Base-by-base conservation (phyloP, 2,888 invertebrate genomes). In the Desoria tigrina region DNA sequence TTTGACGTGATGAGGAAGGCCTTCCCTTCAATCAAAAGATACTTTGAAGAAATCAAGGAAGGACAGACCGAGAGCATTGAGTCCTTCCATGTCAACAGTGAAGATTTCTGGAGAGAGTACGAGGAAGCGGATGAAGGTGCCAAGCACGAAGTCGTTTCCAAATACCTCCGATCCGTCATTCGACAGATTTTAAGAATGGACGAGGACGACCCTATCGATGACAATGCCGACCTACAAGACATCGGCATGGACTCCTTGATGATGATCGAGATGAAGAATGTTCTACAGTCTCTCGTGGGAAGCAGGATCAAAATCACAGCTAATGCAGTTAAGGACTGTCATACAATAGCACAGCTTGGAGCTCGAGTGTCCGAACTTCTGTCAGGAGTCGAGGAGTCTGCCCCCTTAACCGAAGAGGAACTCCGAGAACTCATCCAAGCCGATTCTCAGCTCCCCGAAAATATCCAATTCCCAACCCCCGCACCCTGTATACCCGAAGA, bases 251-350 rank as follows among this genome's bases (percentile, higher is more conserved):
- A 71, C 37, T 63, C 63, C 0, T 32, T 71, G 11, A 71, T 71
- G 70, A 56, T 63, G 42, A 58, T 71, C n/a, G 70, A 71, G 42
- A 62, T 70, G 21, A 66, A 64, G 27, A 70, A 70, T 28, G 64
- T 45, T 1, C 39, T 70, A 2, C 70, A 70, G 24, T 26, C 55
- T 1, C 32, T 64, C 7, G 14, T 67, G 0, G 70, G 66, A 1
- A 54, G 63, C 1, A 18, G 63, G 4, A 57, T 58, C 7, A 56
- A 61, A 0, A 39, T 70, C 16, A 65, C 32, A 18, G 58, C 60
- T 1, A 63, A 32, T 37, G 53, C 67, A 16, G 27, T 70, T 1
- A 42, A 63, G 24, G 49, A 58, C 21, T 27, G 28, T 54, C 27
- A 27, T 7, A 54, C 28, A 18, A 27, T 54, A 2, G 2, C 21